Evolutionary conservation across 2,113 vertebrate genomes (phyloP), one percentile per base, ranked within the genome.

Genomic region (Loxodonta africana): DNA sequence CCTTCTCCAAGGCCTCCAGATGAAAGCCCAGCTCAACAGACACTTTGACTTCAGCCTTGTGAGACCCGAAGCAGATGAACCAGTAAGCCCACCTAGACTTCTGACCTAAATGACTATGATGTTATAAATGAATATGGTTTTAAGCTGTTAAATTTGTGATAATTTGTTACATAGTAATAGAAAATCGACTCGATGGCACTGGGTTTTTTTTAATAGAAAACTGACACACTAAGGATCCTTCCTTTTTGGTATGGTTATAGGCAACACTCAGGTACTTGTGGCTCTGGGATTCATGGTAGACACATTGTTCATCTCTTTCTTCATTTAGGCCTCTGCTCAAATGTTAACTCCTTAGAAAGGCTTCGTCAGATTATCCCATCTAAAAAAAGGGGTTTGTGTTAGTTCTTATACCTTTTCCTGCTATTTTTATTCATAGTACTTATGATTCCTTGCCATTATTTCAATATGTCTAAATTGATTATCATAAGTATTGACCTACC

Each of bases 231-330:
- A 37, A 37, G 37, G 37, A 37, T 37, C 37, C 37, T 37, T 37
- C 37, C 37, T 37, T 37, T 37, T 37, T 37, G 51, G 51, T 20
- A 17, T 3, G 7, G 6, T 33, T 71, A 4, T 17, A 44, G 48
- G 14, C 18, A 65, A 1, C 33, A 26, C 53, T 73, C 25, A 6
- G 2, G 14, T 41, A 7, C 18, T 5, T 0, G 0, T 37, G 14
- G 15, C 62, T 57, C 2, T 41, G 28, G 11, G 3, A 44, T 46
- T 87, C 10, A 21, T 18, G 4, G 20, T 21, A 83, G 14, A 63
- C 8, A 26, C 1, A 9, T 63, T 33, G 67, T 9, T 57, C 28
- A 83, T 73, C 41, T 9, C 48, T 82, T 95, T 28, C 11, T 37
- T 37, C 37, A 37, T 63, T 48, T 78, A 21, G 14, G 15, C 46